Percentiles rank a stretch among this genome's conserved stretches.
Evolutionary conservation across 2,888 invertebrate genomes (phyloP).

Genomic region (Ennomos fuscantarius): DNA sequence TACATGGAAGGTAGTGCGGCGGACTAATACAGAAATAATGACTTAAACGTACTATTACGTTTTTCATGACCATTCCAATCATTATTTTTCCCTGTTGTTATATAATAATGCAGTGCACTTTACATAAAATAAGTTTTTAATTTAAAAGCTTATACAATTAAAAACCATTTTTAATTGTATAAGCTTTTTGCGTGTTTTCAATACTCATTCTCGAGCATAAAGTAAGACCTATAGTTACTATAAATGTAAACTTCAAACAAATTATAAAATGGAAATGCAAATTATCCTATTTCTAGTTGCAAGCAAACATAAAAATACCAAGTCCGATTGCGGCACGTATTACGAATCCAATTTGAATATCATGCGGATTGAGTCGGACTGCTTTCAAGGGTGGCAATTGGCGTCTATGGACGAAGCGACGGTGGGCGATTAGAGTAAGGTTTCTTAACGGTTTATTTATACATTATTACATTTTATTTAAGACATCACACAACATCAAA

Average conservation of each 20-base stretch:
- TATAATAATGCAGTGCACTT: too few species aligned
- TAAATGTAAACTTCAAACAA: neutral
- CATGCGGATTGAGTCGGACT: constrained; percentile 51
- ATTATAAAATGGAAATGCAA: constrained; percentile 13
- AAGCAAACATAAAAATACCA: constrained; percentile 25
- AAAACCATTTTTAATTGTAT: too few species aligned
- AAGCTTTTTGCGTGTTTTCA: too few species aligned
- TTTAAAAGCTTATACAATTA: too few species aligned
- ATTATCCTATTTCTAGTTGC: constrained; percentile 18
- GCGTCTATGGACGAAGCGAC: constrained; percentile 40
- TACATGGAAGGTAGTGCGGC: constrained; percentile 18
- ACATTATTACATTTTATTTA: too few species aligned
- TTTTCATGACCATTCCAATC: neutral
- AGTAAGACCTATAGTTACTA: too few species aligned
- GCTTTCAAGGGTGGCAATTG: constrained; percentile 54
- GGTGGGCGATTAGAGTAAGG: neutral
- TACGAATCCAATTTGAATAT: constrained; percentile 57
- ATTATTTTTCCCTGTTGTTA: too few species aligned
- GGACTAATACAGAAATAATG: neutral
- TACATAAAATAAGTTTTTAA: too few species aligned
- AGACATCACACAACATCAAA: too few species aligned
- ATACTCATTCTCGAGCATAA: too few species aligned
- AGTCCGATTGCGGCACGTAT: constrained; percentile 41
- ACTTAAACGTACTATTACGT: neutral
- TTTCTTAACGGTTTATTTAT: too few species aligned